phyloP scores from a whole-genome alignment of 1,140 invertebrate genomes.

The Trinorchestia longiramus region DNA sequence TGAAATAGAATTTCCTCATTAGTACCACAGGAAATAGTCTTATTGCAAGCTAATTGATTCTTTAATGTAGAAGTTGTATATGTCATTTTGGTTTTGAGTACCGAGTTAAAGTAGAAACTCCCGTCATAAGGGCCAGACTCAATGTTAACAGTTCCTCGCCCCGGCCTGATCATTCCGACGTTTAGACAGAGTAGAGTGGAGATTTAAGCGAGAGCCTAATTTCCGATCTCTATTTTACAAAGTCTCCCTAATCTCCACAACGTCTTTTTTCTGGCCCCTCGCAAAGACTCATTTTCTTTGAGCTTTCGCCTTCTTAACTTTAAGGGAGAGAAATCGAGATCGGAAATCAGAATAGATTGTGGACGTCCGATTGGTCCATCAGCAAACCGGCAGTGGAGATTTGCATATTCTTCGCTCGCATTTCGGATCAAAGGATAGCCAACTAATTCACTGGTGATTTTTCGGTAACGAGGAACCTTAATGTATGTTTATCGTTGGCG shows the following conservation, averaged over 20 bases:
- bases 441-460: conserved; percentile 22
- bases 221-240: conserved; percentile 25
- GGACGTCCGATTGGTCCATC: conserved; percentile 48
- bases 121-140: neutral
- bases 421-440: conserved; percentile 40
- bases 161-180: neutral
- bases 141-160: neutral
- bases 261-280: neutral
- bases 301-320: conserved; percentile 46
- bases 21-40: too few relatives aligned
- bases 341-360: conserved; percentile 53
- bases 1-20: too few relatives aligned
- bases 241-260: neutral
- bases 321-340: conserved; percentile 25
- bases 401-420: conserved; percentile 16
- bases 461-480: neutral
- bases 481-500: neutral
- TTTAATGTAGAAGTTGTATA: too few relatives aligned
- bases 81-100: neutral
- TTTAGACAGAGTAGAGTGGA: neutral
- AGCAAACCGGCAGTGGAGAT: conserved; percentile 1
- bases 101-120: neutral
- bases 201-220: conserved; percentile 12
- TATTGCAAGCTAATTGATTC: too few relatives aligned
- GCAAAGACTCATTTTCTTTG: neutral